These are phyloP conservation scores for Tenthredo distinguenda DNA, from an alignment of 2,888 invertebrate genomes.

Conservation along the genomic window DNA sequence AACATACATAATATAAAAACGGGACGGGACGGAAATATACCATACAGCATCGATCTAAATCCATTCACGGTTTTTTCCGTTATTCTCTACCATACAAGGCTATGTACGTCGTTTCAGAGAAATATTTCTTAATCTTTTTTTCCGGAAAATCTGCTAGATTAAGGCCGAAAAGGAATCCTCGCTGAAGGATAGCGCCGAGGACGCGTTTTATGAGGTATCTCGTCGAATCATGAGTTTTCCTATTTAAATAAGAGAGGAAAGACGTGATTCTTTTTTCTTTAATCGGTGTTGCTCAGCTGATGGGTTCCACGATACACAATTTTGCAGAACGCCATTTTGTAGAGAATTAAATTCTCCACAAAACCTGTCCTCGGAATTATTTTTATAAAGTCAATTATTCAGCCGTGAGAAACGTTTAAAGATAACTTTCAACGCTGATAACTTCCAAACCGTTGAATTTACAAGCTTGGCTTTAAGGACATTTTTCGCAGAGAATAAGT, in stretches of 20 bases:
- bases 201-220: background rate
- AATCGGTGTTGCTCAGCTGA: background rate
- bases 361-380: no score
- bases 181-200: background rate
- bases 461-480: background rate
- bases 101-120: background rate
- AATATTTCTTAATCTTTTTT: background rate
- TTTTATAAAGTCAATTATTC: background rate
- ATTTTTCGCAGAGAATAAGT: background rate
- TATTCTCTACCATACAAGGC: background rate
- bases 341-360: background rate
- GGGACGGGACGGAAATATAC: background rate
- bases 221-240: background rate
- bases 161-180: background rate
- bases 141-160: background rate
- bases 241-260: background rate
- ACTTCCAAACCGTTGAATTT: background rate
- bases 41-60: slow-evolving; percentile 1
- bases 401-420: background rate
- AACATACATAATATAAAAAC: background rate
- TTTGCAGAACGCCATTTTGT: background rate
- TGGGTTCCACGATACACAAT: background rate
- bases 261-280: background rate
- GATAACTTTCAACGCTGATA: background rate
- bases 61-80: background rate